Evolutionary conservation across 2,888 invertebrate genomes (phyloP).

Genomic region (Noctua janthe): DNA sequence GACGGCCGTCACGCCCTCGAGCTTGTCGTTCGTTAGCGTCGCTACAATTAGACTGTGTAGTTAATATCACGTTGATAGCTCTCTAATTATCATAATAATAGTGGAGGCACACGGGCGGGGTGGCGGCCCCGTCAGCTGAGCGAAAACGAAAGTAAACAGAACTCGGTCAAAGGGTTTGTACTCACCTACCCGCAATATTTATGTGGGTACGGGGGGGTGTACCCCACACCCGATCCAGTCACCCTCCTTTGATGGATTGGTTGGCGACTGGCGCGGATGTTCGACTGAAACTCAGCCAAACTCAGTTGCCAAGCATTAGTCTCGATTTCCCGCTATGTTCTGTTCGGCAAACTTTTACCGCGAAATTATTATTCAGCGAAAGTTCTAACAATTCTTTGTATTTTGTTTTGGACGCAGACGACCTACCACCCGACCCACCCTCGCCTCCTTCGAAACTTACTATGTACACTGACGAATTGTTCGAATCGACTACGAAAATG

Average conservation of each 20-base stretch:
- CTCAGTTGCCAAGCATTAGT: constrained; percentile 84
- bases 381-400: constrained; percentile 86
- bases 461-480: constrained; percentile 75
- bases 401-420: constrained; percentile 82
- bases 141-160: constrained; percentile 91
- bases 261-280: constrained; percentile 89
- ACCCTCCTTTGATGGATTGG: constrained; percentile 90
- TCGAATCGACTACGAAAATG: constrained; percentile 65
- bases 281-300: constrained; percentile 87
- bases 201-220: constrained; percentile 88
- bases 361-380: constrained; percentile 88
- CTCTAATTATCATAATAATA: constrained; percentile 90
- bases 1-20: constrained; percentile 49
- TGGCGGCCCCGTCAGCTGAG: constrained; percentile 90
- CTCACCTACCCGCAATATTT: constrained; percentile 91
- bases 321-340: constrained; percentile 85
- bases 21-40: constrained; percentile 61
- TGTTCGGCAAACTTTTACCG: constrained; percentile 84
- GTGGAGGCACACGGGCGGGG: constrained; percentile 84
- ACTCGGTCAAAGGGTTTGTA: constrained; percentile 91
- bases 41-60: constrained; percentile 76
- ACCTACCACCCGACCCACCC: constrained; percentile 71
- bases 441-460: constrained; percentile 75
- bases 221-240: constrained; percentile 86
- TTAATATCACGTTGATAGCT: constrained; percentile 83